Percentiles rank a stretch among this genome's conserved stretches.
phyloP scores from a whole-genome alignment of 2,888 invertebrate species.

The Microchrysa polita region DNA sequence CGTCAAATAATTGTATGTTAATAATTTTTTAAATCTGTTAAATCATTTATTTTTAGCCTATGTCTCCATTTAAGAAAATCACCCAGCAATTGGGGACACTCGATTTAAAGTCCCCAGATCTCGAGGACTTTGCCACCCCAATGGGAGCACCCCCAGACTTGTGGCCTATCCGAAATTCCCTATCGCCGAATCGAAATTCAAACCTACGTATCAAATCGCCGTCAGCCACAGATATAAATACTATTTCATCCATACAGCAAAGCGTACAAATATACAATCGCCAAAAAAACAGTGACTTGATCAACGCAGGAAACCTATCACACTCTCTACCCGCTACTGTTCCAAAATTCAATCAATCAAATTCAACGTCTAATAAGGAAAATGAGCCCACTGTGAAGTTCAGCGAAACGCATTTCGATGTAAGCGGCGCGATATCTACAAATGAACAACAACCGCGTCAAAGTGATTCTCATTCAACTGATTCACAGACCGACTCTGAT shows the following conservation, averaged over 20 bases:
- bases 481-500: neutral
- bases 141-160: slow-evolving; percentile 73
- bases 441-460: slow-evolving; percentile 34
- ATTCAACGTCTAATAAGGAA: slow-evolving; percentile 9
- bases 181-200: slow-evolving; percentile 49
- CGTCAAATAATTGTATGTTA: too few species aligned
- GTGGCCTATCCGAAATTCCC: slow-evolving; percentile 66
- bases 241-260: slow-evolving; percentile 61
- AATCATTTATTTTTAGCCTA: slow-evolving; percentile 65
- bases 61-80: slow-evolving; percentile 79
- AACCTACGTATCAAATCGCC: slow-evolving; percentile 54
- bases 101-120: slow-evolving; percentile 77
- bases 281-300: slow-evolving; percentile 53
- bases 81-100: slow-evolving; percentile 79
- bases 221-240: slow-evolving; percentile 60
- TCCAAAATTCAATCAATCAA: slow-evolving; percentile 3
- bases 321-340: slow-evolving; percentile 58
- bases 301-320: slow-evolving; percentile 33
- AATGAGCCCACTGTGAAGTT: slow-evolving; percentile 51
- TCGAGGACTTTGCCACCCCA: slow-evolving; percentile 76
- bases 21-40: too few species aligned
- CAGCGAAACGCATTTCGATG: slow-evolving; percentile 56
- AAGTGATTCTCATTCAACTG: neutral
- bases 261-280: slow-evolving; percentile 61
- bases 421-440: slow-evolving; percentile 51